These are phyloP conservation scores for Dendrolimus kikuchii DNA, from an alignment of 1,140 invertebrate genomes.

Conservation along the genomic window DNA sequence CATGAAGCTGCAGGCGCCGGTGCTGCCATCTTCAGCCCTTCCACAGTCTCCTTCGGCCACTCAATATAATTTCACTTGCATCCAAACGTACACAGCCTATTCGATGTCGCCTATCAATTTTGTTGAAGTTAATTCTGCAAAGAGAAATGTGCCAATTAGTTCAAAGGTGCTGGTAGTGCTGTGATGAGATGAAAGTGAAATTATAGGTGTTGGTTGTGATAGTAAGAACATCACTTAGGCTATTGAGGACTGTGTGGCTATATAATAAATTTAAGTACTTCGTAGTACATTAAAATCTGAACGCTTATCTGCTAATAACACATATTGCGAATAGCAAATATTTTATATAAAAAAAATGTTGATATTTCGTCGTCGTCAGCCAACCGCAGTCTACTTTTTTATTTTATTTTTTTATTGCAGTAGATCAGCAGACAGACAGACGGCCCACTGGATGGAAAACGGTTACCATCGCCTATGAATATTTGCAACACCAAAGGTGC, in stretches of 20 bases:
- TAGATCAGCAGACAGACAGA: no score
- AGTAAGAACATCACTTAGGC: not conserved
- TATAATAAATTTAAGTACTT: not conserved
- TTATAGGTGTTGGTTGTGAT: constrained; percentile 3
- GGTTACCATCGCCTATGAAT: no score
- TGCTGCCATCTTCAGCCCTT: constrained; percentile 42
- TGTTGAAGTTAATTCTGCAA: constrained; percentile 34
- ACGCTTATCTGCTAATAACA: no score
- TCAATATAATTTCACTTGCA: constrained; percentile 28
- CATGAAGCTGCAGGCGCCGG: constrained; percentile 47
- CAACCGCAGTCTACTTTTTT: no score
- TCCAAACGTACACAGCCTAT: constrained; percentile 1
- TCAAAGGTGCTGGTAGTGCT: constrained; percentile 20
- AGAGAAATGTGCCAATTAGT: constrained; percentile 47
- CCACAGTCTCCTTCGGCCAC: constrained; percentile 6
- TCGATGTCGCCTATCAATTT: not conserved
- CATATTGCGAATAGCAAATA: no score
- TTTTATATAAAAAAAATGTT: no score
- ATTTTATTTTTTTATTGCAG: no score
- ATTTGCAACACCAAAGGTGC: no score
- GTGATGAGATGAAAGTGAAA: constrained; percentile 38
- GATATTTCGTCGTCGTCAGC: no score
- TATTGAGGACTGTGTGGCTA: not conserved
- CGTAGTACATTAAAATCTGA: no score
- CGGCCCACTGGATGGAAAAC: no score